Conservation (phyloP, 2,888 invertebrate species). For the Smittia sp. region DNA sequence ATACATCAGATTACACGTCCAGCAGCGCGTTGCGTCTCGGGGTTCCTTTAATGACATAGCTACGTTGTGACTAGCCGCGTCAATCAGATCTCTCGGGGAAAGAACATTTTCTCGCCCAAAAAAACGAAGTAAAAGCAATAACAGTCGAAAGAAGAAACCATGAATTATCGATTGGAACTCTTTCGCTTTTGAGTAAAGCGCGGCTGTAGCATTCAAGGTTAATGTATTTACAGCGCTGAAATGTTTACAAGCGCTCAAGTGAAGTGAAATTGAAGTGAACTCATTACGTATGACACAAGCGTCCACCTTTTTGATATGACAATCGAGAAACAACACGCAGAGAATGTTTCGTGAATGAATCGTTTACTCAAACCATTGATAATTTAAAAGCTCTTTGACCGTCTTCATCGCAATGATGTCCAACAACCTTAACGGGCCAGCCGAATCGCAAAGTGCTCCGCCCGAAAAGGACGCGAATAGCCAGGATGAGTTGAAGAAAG, state of each 20-base stretch:
- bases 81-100: neutral
- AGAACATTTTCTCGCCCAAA: neutral
- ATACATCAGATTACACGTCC: neutral
- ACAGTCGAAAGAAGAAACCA: constrained; percentile 16
- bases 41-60: too few relatives aligned
- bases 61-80: neutral
- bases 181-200: constrained; percentile 28
- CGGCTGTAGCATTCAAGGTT: constrained; percentile 31
- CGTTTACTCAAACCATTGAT: too few relatives aligned
- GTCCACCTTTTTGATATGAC: neutral
- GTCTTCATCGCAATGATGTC: too few relatives aligned
- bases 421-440: neutral
- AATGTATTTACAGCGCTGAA: constrained; percentile 22
- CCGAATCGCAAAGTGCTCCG: neutral
- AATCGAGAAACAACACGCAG: too few relatives aligned
- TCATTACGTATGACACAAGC: constrained; percentile 11
- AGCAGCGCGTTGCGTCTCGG: too few relatives aligned
- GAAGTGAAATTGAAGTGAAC: neutral
- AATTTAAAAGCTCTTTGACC: too few relatives aligned
- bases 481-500: constrained; percentile 50
- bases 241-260: constrained; percentile 3
- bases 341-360: too few relatives aligned
- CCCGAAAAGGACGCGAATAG: neutral
- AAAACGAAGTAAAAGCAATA: constrained; percentile 24
- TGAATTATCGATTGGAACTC: constrained; percentile 36